A percentile compares a stretch with the other conserved stretches of the same genome.
Evolutionary conservation across 2,888 invertebrate genomes (phyloP).

Genomic region (Ametastegia equiseti): DNA sequence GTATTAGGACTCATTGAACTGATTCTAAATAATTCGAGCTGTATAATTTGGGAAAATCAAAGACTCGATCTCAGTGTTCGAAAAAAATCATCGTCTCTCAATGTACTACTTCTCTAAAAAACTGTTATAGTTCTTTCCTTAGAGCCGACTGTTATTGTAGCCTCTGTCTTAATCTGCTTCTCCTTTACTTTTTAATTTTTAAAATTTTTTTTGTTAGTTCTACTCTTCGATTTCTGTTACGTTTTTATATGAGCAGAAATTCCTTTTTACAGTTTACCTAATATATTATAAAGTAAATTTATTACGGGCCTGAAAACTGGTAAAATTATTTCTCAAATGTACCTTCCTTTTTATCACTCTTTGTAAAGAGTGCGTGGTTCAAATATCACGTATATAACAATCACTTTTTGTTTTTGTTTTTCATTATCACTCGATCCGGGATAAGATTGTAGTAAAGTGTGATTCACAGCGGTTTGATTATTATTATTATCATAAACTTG

Average conservation of each 20-base stretch:
- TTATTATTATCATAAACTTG: background rate
- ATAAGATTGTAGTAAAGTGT: background rate
- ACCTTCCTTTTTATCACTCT: background rate
- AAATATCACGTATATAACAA: background rate
- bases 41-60: background rate
- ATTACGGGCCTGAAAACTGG: background rate
- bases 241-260: background rate
- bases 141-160: too few relatives aligned
- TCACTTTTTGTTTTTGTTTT: background rate
- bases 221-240: too few relatives aligned
- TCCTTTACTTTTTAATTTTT: too few relatives aligned
- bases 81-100: too few relatives aligned
- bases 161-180: too few relatives aligned
- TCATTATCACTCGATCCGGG: background rate
- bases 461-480: background rate
- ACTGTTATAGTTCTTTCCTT: too few relatives aligned
- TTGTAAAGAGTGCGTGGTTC: background rate
- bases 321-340: background rate
- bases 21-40: background rate
- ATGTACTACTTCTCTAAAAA: too few relatives aligned
- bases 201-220: too few relatives aligned
- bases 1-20: background rate
- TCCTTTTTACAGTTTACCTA: background rate
- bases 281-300: background rate
- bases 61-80: too few relatives aligned